Evolutionary conservation across 2,113 vertebrate species (phyloP).

Genomic region (Charina bottae): DNA sequence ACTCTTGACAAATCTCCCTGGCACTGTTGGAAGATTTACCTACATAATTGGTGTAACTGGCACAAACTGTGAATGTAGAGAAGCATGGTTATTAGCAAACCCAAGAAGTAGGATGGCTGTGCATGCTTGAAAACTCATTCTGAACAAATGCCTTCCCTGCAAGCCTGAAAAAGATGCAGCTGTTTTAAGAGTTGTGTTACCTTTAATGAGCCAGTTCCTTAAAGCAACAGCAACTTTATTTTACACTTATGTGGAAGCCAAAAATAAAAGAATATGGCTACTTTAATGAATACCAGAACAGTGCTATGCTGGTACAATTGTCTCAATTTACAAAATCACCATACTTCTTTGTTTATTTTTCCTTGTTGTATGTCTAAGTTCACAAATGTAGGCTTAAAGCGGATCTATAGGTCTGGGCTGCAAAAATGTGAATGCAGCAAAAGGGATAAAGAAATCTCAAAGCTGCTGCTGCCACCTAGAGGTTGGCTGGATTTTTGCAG

Average conservation of each 20-base stretch:
- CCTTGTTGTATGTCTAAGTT: background rate
- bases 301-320: background rate
- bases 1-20: background rate
- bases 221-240: background rate
- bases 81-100: background rate
- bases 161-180: background rate
- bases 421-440: background rate
- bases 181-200: background rate
- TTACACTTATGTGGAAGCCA: background rate
- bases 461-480: background rate
- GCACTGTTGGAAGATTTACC: background rate
- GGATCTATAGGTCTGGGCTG: background rate
- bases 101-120: background rate
- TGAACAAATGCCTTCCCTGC: background rate
- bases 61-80: background rate
- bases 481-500: background rate
- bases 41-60: background rate
- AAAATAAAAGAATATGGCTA: background rate
- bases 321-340: background rate
- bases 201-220: background rate
- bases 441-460: background rate
- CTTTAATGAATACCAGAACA: background rate
- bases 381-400: background rate
- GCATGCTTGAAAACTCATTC: background rate
- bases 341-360: background rate